Base-by-base conservation (phyloP, 2,888 invertebrate species). In the Nemotelus nigrinus region DNA sequence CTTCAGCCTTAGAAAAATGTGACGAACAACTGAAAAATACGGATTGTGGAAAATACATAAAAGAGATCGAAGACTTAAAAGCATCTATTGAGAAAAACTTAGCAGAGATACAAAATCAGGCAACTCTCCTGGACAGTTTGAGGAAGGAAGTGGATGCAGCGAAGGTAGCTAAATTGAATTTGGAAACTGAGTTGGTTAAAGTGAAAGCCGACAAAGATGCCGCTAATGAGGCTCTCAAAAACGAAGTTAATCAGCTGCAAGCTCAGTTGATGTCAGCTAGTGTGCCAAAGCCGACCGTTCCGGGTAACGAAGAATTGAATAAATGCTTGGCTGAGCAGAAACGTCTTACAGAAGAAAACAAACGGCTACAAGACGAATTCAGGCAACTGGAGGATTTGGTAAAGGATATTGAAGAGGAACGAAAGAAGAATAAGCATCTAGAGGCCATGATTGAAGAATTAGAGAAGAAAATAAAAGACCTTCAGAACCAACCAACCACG, bases 361-460 rank as follows among this genome's bases (percentile, higher is more conserved):
- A 50, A 50, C 48, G 50, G 8, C 71, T 77, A 44, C 57, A 77
- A 48, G 58, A 58, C 2, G 77, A 77, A 43, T 50, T 77, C n/a
- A 43, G 70, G 44, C 63, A 71, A n/a, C 55, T 71, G 5, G 76
- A 68, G 7, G 58, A 65, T 77, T 43, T 81, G 74, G 80, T 80
- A 77, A 80, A 78, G 80, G 82, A 83, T 80, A 82, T 82, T 79
- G 83, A 82, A 81, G 82, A 82, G 81, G 82, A 82, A 79, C 80
- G 79, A 70, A 79, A 79, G 64, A 80, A 79, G 80, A 81, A 82
- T 80, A 81, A 77, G 55, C 78, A 80, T 55, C 67, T 77, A 71
- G 80, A 80, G 64, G 67, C 68, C 5, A 60, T 71, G 47, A 57
- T 78, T 67, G 64, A 80, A 72, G 72, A 78, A 47, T 71, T 77